phyloP scores from a whole-genome alignment of 2,113 vertebrate genomes.

The Sorex fumeus region DNA sequence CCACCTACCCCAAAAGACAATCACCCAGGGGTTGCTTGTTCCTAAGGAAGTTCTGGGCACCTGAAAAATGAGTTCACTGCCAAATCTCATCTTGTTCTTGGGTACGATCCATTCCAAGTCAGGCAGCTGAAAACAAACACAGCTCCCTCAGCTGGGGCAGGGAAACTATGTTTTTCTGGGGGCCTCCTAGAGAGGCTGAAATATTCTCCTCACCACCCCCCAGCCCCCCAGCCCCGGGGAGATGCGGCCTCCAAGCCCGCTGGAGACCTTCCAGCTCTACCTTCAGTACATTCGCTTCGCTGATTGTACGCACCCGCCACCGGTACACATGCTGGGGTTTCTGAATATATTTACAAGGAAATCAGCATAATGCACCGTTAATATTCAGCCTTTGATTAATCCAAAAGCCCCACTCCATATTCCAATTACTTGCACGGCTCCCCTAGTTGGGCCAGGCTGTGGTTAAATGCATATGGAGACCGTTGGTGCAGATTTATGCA shows the following conservation, averaged over 20 bases:
- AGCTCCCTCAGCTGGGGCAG: not conserved
- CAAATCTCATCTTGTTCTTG: not conserved
- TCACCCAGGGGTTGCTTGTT: not conserved
- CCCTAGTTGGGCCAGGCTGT: not conserved
- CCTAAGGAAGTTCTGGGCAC: not conserved
- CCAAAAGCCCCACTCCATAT: conserved; percentile 3
- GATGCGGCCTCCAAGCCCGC: not conserved
- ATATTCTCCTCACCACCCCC: not conserved
- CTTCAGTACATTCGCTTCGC: not conserved
- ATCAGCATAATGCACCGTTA: conserved; percentile 56
- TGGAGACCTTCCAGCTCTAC: not conserved
- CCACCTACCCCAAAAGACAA: not conserved
- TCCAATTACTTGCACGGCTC: conserved; percentile 49
- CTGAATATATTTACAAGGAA: conserved; percentile 73
- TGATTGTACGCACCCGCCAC: not conserved
- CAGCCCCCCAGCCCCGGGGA: not conserved
- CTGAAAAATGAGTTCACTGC: conserved; percentile 16
- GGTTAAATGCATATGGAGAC: conserved; percentile 73
- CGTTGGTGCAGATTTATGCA: conserved; percentile 77
- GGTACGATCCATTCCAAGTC: conserved; percentile 44
- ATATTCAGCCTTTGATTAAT: conserved; percentile 75
- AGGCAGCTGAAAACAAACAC: conserved; percentile 47
- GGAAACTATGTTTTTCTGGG: not conserved
- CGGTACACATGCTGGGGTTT: conserved; percentile 16
- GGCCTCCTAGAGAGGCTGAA: conserved; percentile 11